Percentiles rank a stretch among this genome's conserved stretches.
Conservation (phyloP, 2,113 vertebrate genomes). For the Eudyptes chrysolophus region DNA sequence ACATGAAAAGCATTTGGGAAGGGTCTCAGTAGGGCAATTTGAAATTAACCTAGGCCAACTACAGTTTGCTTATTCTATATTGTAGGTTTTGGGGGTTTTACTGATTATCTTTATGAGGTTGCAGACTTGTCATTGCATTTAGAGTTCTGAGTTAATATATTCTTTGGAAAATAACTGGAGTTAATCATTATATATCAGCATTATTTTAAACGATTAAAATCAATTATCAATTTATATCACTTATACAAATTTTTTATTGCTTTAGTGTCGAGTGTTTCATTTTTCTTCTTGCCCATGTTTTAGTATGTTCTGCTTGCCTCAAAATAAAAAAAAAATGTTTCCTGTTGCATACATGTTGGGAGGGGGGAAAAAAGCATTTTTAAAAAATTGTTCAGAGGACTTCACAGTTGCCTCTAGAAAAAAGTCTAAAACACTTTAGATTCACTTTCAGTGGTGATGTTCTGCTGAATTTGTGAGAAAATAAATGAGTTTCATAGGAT, state of each 20-base stretch:
- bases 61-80: not conserved
- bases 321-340: not conserved
- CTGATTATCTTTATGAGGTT: not conserved
- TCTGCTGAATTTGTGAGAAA: not conserved
- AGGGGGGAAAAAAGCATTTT: not conserved
- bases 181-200: too few species aligned
- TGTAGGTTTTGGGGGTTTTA: not conserved
- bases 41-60: not conserved
- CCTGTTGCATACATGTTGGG: not conserved
- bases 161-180: not conserved
- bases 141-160: not conserved
- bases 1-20: not conserved
- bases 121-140: not conserved
- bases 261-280: not conserved
- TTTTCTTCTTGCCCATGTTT: not conserved
- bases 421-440: not conserved
- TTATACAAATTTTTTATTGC: not conserved
- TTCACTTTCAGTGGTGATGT: not conserved
- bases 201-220: not conserved
- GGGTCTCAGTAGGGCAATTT: not conserved
- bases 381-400: not conserved
- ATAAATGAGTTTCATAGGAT: not conserved
- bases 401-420: not conserved
- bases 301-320: not conserved
- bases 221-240: not conserved